Conservation (phyloP, 2,888 invertebrate species). For the Melieria picta region DNA sequence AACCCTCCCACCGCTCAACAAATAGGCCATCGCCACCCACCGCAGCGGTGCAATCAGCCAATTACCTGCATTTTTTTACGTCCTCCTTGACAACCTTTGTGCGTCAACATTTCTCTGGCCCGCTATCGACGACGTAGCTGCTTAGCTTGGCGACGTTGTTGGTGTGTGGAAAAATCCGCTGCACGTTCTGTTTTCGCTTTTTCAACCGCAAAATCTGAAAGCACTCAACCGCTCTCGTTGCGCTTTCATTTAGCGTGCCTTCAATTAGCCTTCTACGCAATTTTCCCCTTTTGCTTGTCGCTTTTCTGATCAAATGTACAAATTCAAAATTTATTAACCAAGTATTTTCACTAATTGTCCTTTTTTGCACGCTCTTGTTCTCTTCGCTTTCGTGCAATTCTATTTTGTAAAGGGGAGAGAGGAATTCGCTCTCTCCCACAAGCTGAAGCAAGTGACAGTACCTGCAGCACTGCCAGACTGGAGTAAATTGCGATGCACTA, state of each 20-base stretch:
- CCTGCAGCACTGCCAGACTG: no score
- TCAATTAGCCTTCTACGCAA: background rate
- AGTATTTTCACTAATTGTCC: constrained; percentile 31
- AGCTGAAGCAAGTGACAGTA: no score
- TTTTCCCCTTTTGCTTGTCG: background rate
- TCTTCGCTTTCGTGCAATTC: background rate
- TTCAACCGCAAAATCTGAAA: constrained; percentile 17
- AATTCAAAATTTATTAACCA: constrained; percentile 12
- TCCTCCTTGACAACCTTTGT: constrained; percentile 66
- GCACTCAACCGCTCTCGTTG: background rate
- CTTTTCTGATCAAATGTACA: constrained; percentile 1
- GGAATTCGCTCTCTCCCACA: no score
- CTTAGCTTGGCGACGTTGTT: background rate
- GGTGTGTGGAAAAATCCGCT: constrained; percentile 20
- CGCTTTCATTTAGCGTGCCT: constrained; percentile 28
- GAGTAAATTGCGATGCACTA: no score
- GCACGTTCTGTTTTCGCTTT: constrained; percentile 19
- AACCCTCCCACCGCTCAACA: background rate
- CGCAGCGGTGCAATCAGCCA: background rate
- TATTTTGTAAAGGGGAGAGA: no score
- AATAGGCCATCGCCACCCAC: background rate
- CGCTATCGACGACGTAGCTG: background rate
- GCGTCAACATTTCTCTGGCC: constrained; percentile 65
- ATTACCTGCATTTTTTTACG: constrained; percentile 70
- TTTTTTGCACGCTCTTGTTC: constrained; percentile 24